phyloP scores from a whole-genome alignment of 92 coral and sea anemone species.

The Zoanthus gigantus region DNA sequence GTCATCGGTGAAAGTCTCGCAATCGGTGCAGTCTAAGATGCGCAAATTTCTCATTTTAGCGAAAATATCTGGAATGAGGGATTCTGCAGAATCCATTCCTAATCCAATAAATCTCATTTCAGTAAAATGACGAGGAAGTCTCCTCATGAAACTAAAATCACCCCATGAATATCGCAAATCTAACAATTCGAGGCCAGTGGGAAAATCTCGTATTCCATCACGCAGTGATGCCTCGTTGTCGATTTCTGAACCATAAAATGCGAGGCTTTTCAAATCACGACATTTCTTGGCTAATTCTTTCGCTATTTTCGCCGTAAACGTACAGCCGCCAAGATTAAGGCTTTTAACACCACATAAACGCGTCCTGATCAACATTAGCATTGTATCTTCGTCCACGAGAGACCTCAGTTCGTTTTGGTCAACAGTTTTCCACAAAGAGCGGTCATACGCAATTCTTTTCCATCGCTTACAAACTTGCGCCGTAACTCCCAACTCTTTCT shows the following conservation, averaged over 20 bases:
- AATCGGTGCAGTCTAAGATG: constrained; percentile 93
- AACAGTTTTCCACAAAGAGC: constrained; percentile 91
- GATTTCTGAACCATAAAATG: constrained; percentile 82
- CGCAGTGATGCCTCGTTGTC: constrained; percentile 79
- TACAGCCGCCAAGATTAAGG: constrained; percentile 90
- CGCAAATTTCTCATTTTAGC: constrained; percentile 94
- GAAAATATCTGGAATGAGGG: constrained; percentile 91
- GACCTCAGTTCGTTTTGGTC: constrained; percentile 86
- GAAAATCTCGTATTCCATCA: constrained; percentile 93
- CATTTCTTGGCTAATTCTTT: constrained; percentile 93
- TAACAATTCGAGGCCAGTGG: constrained; percentile 93
- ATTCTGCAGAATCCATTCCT: constrained; percentile 90
- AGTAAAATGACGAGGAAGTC: constrained; percentile 98
- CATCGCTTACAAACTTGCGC: constrained; percentile 94
- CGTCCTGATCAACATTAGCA: constrained; percentile 95
- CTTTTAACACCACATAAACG: constrained; percentile 92
- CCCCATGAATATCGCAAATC: constrained; percentile 98
- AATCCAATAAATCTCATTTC: constrained; percentile 93
- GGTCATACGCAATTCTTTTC: constrained; percentile 97
- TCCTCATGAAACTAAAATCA: constrained; percentile 93
- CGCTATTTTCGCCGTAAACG: constrained; percentile 92
- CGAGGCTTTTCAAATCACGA: constrained; percentile 84
- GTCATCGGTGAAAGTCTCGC: constrained; percentile 90
- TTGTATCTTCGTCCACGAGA: constrained; percentile 86
- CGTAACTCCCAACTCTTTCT: constrained; percentile 80